Evolutionary conservation across 2,888 invertebrate genomes (phyloP).

Genomic region (Nephrotoma appendiculata): DNA sequence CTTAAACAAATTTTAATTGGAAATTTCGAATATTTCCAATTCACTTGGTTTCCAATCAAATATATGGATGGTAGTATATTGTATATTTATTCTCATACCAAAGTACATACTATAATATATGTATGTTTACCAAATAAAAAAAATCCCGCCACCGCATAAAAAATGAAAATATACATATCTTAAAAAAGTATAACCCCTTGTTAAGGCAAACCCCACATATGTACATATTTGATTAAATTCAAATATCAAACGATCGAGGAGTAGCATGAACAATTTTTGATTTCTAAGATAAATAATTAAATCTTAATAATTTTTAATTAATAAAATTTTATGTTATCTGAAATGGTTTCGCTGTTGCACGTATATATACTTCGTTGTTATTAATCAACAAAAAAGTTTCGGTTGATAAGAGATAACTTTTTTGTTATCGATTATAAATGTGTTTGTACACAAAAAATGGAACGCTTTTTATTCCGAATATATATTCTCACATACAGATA

Average conservation of each 20-base stretch:
- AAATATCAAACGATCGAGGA: background rate
- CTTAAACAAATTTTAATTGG: background rate
- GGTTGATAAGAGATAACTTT: background rate
- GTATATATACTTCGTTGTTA: background rate
- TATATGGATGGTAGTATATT: background rate
- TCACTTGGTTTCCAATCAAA: background rate
- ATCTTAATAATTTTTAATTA: background rate
- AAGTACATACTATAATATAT: too few species aligned
- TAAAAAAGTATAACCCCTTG: background rate
- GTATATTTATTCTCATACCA: background rate
- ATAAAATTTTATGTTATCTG: background rate
- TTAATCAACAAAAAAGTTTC: background rate
- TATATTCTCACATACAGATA: background rate
- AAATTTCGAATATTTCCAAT: background rate
- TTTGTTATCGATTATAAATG: background rate
- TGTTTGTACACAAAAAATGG: background rate
- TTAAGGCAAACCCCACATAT: background rate
- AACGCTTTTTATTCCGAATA: background rate
- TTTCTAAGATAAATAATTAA: background rate
- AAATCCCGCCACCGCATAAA: background rate
- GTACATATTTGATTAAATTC: background rate
- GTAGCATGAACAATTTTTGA: background rate
- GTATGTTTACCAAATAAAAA: background rate
- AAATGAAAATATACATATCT: background rate
- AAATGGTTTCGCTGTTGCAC: background rate